Percentiles rank a stretch among this genome's conserved stretches.
These are phyloP conservation scores for Drosophila antonietae DNA, from an alignment of 2,888 invertebrate genomes.

Conservation along the genomic window DNA sequence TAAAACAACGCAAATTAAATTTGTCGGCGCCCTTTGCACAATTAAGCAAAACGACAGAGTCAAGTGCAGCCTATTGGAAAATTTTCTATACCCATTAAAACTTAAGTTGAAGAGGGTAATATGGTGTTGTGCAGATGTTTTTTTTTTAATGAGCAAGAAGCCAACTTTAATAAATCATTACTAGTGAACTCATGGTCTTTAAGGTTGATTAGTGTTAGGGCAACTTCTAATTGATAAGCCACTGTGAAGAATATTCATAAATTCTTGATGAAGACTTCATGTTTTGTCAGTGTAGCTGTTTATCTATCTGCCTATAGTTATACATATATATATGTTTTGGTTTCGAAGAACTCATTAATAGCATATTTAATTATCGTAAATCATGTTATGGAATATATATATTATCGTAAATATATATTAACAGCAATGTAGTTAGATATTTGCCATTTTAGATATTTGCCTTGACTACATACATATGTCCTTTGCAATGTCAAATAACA, in stretches of 20 bases:
- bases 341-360: too few relatives aligned
- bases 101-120: background rate
- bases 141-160: background rate
- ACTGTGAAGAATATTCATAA: background rate
- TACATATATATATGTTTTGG: background rate
- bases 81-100: background rate
- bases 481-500: background rate
- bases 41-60: slow-evolving; percentile 53
- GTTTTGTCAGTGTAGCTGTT: background rate
- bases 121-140: background rate
- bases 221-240: background rate
- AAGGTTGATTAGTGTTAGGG: background rate
- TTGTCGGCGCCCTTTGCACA: slow-evolving; percentile 70
- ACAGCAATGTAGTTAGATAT: too few relatives aligned
- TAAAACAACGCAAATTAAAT: slow-evolving; percentile 35
- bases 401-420: too few relatives aligned
- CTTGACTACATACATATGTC: too few relatives aligned
- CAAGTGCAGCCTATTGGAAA: slow-evolving; percentile 38
- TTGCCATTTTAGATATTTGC: too few relatives aligned
- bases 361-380: background rate
- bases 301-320: background rate
- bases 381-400: too few relatives aligned
- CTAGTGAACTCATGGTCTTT: too few relatives aligned
- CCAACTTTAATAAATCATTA: background rate
- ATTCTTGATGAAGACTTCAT: background rate